Evolutionary conservation across 2,113 vertebrate species (phyloP).

Genomic region (Hylia prasina): DNA sequence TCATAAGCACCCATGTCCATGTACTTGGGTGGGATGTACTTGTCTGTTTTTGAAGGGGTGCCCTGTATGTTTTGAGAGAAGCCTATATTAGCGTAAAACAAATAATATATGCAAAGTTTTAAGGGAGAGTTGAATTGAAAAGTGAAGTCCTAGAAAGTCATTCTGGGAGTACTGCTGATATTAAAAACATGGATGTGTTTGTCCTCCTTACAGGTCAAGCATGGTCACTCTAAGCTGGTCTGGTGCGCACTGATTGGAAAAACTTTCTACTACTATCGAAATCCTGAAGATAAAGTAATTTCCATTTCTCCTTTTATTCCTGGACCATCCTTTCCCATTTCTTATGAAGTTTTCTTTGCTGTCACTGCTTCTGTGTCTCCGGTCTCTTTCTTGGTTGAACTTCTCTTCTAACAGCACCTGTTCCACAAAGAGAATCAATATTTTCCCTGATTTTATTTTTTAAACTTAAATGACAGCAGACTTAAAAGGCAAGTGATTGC

Average conservation of each 20-base stretch:
- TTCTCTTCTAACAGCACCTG: neutral
- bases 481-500: neutral
- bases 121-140: neutral
- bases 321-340: neutral
- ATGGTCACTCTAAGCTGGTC: constrained; percentile 88
- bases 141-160: neutral
- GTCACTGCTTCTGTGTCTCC: neutral
- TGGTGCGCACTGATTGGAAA: constrained; percentile 86
- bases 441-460: neutral
- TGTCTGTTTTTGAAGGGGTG: neutral
- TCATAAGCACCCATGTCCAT: neutral
- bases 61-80: neutral
- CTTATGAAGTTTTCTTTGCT: neutral
- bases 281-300: constrained; percentile 86
- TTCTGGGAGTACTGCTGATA: neutral
- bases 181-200: neutral
- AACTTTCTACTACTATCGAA: constrained; percentile 84
- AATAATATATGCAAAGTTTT: neutral
- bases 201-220: constrained; percentile 79
- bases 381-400: neutral
- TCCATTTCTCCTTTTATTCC: neutral
- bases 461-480: neutral
- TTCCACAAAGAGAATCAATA: neutral
- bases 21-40: neutral
- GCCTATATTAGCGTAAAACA: neutral